Evolutionary conservation across 2,113 vertebrate genomes (phyloP).

Genomic region (Dipodomys merriami): DNA sequence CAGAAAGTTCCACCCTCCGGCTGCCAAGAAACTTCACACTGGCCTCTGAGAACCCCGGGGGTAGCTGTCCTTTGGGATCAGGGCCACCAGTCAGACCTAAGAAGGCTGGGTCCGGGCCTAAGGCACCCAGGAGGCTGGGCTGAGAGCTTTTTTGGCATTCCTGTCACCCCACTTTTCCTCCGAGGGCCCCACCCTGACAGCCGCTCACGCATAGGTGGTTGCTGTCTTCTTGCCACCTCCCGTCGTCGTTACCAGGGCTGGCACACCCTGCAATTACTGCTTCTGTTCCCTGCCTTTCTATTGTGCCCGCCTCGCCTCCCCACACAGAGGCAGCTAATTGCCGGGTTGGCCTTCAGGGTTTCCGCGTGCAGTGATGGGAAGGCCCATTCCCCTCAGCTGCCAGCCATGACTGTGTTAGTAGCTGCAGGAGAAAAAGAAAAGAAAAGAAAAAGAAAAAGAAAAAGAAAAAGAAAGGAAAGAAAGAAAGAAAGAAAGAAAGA

Average conservation of each 20-base stretch:
- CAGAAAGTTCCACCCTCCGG: neutral
- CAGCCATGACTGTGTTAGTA: conserved; percentile 67
- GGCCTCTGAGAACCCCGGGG: neutral
- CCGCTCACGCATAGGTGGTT: conserved; percentile 37
- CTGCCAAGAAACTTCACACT: too few species aligned
- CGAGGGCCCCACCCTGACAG: neutral
- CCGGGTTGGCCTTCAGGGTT: conserved; percentile 76
- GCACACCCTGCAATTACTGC: conserved; percentile 69
- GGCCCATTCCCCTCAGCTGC: conserved; percentile 71
- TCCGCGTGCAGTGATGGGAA: conserved; percentile 16
- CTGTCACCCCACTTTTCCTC: neutral
- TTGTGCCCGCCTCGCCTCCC: conserved; percentile 58
- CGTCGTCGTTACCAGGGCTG: neutral
- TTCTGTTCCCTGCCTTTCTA: conserved; percentile 26
- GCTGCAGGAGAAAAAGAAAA: conserved; percentile 62
- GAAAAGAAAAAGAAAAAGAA: too few species aligned
- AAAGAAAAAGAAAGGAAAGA: too few species aligned
- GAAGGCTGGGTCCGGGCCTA: neutral
- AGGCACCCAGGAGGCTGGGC: neutral
- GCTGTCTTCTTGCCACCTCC: conserved; percentile 38
- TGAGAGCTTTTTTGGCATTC: neutral
- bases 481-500: too few species aligned
- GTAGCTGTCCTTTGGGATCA: neutral
- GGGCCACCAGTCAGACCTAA: neutral
- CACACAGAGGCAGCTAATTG: conserved; percentile 71